Percentiles rank a stretch among this genome's conserved stretches.
These are phyloP conservation scores for Agapornis canus DNA, from an alignment of 2,797 vertebrate species.

Conservation along the genomic window DNA sequence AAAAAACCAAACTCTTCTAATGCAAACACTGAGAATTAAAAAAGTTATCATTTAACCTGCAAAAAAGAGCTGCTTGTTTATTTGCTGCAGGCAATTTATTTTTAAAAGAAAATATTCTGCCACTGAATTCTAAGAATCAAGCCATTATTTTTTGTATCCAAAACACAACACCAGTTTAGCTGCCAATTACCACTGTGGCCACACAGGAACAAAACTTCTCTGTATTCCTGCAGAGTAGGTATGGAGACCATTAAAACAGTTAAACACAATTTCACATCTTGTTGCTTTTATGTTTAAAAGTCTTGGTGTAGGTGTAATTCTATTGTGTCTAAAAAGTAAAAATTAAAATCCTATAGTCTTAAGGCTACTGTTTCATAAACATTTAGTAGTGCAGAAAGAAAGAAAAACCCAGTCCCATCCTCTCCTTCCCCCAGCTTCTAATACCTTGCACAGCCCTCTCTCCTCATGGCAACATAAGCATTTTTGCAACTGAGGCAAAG, in stretches of 20 bases:
- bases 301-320: not conserved
- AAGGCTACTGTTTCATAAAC: not conserved
- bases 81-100: not conserved
- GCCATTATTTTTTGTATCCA: not conserved
- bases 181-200: not conserved
- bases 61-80: not conserved
- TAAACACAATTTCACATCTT: not conserved
- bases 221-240: not conserved
- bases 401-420: not conserved
- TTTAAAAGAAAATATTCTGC: not conserved
- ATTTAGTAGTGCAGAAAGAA: not conserved
- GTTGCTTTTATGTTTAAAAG: not conserved
- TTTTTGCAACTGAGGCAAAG: not conserved
- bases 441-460: not conserved
- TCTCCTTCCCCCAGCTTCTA: not conserved
- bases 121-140: not conserved
- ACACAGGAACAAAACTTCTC: not conserved
- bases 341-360: not conserved
- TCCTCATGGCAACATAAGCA: not conserved
- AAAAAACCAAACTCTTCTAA: not conserved
- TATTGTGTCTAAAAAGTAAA: not conserved
- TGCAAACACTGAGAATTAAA: not conserved
- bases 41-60: not conserved
- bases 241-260: not conserved
- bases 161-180: not conserved